These are phyloP conservation scores for Peromyscus attwateri DNA, from an alignment of 2,797 vertebrate genomes.

Conservation along the genomic window DNA sequence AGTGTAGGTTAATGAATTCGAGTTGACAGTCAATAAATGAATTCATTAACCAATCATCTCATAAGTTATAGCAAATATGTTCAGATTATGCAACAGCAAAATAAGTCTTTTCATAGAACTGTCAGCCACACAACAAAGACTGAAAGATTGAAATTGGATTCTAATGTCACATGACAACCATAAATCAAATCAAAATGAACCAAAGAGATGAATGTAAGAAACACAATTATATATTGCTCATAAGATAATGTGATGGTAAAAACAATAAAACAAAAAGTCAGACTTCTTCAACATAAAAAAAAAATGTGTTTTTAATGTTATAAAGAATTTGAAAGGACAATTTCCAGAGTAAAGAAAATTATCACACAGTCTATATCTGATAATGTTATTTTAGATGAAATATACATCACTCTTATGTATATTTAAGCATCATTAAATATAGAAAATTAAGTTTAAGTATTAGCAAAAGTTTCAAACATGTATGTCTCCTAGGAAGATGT, in stretches of 20 bases:
- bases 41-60: neutral
- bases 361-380: neutral
- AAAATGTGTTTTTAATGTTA: neutral
- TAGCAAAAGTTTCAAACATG: neutral
- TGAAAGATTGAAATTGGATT: neutral
- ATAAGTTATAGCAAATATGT: neutral
- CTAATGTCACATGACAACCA: neutral
- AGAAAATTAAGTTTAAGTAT: neutral
- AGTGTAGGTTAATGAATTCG: neutral
- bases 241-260: neutral
- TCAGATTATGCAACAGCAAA: neutral
- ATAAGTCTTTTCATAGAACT: neutral
- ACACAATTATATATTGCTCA: neutral
- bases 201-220: neutral
- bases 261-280: neutral
- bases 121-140: neutral
- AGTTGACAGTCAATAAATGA: neutral
- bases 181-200: neutral
- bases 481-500: neutral
- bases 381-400: neutral
- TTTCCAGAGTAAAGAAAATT: neutral
- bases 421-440: neutral
- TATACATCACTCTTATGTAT: neutral
- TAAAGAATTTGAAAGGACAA: neutral
- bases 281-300: neutral